Evolutionary conservation across 2,888 invertebrate genomes (phyloP).

Genomic region (Agrochola circellaris): DNA sequence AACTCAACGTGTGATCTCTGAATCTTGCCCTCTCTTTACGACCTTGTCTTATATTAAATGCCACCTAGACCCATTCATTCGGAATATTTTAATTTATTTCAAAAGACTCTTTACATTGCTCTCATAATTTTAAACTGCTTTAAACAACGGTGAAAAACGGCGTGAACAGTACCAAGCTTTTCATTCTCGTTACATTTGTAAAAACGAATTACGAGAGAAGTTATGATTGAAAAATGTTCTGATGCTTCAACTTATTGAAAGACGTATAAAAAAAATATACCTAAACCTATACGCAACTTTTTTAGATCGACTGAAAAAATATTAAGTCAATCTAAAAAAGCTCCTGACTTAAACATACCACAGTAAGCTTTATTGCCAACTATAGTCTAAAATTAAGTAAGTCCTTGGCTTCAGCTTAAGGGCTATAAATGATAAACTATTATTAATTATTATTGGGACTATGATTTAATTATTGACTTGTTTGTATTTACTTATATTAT

Average conservation of each 20-base stretch:
- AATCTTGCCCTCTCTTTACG: neutral
- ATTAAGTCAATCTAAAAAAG: too few species aligned
- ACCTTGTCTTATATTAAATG: neutral
- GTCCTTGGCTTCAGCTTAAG: neutral
- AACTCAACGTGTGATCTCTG: neutral
- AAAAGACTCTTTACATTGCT: conserved; percentile 9
- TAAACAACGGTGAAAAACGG: conserved; percentile 15
- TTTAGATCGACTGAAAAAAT: too few species aligned
- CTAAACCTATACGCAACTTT: too few species aligned
- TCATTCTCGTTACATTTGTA: conserved; percentile 15
- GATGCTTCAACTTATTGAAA: neutral
- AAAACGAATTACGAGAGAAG: neutral
- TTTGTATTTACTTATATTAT: neutral
- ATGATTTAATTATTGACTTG: neutral
- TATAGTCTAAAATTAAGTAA: neutral
- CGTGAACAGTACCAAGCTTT: conserved; percentile 2
- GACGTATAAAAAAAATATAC: neutral
- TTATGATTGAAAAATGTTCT: conserved; percentile 4
- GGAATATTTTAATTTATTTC: conserved; percentile 29
- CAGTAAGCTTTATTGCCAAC: too few species aligned
- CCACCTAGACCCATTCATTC: conserved; percentile 14
- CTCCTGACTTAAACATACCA: too few species aligned
- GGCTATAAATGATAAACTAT: neutral
- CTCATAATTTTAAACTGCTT: conserved; percentile 30
- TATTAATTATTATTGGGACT: too few species aligned